A percentile compares a stretch with the other conserved stretches of the same genome.
Evolutionary conservation across 2,888 invertebrate genomes (phyloP).

Genomic region (Synergus laeviventris): DNA sequence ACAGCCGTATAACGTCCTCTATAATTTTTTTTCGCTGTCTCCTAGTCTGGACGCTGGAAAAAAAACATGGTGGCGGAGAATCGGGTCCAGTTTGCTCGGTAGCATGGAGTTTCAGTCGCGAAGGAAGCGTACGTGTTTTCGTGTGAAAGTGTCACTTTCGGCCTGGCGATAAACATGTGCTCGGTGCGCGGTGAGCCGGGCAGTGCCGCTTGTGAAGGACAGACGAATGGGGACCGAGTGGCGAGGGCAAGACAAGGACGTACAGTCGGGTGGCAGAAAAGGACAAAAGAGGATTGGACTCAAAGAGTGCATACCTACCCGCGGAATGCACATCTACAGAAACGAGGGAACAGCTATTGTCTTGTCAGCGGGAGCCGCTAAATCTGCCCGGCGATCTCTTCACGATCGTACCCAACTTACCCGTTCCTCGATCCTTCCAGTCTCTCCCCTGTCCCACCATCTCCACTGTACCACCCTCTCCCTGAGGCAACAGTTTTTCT

Average conservation of each 20-base stretch:
- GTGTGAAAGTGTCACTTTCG: conserved; percentile 69
- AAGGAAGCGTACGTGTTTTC: conserved; percentile 48
- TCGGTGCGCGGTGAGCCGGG: conserved; percentile 43
- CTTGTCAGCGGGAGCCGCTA: conserved; percentile 73
- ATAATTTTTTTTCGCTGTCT: not conserved
- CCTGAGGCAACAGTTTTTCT: conserved; percentile 42
- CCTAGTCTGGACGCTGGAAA: conserved; percentile 6
- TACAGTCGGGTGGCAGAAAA: conserved; percentile 48
- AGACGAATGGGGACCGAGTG: conserved; percentile 60
- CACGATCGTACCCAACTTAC: conserved; percentile 63
- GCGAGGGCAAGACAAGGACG: conserved; percentile 42
- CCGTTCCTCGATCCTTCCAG: conserved; percentile 53
- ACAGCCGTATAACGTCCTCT: not conserved
- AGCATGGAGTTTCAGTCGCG: conserved; percentile 18
- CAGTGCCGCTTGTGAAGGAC: conserved; percentile 49
- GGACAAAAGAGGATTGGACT: conserved; percentile 45
- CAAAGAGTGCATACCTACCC: conserved; percentile 64
- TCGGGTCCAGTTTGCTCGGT: conserved; percentile 29
- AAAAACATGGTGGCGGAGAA: not conserved
- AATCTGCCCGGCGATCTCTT: conserved; percentile 73
- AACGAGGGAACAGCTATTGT: conserved; percentile 72
- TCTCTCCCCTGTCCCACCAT: conserved; percentile 47
- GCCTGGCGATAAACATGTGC: conserved; percentile 63
- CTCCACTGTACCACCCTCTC: conserved; percentile 18
- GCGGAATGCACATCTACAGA: conserved; percentile 69